These are phyloP conservation scores for Tachina fera DNA, from an alignment of 2,888 invertebrate species.

Conservation along the genomic window DNA sequence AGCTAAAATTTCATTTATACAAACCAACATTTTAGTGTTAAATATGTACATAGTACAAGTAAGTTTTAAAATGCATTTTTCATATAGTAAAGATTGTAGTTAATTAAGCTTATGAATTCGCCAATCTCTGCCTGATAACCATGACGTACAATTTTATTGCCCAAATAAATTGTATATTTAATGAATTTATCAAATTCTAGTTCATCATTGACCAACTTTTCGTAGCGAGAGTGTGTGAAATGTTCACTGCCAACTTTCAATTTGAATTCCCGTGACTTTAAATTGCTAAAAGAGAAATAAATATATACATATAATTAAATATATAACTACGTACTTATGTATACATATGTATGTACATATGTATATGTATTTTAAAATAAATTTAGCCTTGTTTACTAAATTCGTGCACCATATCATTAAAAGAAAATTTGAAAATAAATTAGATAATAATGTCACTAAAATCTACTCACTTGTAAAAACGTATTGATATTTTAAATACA, in stretches of 20 bases:
- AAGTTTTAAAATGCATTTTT: conserved; percentile 56
- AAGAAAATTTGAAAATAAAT: not conserved
- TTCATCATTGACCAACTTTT: conserved; percentile 80
- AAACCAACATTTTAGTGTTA: conserved; percentile 33
- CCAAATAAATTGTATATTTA: conserved; percentile 81
- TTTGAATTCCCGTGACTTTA: conserved; percentile 79
- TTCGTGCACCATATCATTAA: not conserved
- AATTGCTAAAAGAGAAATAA: conserved; percentile 75
- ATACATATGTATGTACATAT: not conserved
- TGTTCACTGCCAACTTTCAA: conserved; percentile 74
- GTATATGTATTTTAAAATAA: not conserved
- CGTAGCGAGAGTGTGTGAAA: conserved; percentile 80
- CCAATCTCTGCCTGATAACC: conserved; percentile 83
- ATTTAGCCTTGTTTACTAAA: conserved; percentile 47
- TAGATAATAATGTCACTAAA: conserved; percentile 32
- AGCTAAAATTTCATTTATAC: conserved; percentile 37
- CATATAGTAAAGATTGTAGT: conserved; percentile 81
- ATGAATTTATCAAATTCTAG: conserved; percentile 81
- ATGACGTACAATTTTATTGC: conserved; percentile 81
- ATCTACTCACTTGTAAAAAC: conserved; percentile 82
- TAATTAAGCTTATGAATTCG: conserved; percentile 81
- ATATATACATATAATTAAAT: conserved; percentile 6
- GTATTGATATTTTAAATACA: conserved; percentile 88
- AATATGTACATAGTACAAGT: not conserved
- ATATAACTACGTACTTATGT: not conserved